A percentile compares a stretch with the other conserved stretches of the same genome.
phyloP scores from a whole-genome alignment of 2,888 invertebrate species.

The Ophonus ardosiacus region DNA sequence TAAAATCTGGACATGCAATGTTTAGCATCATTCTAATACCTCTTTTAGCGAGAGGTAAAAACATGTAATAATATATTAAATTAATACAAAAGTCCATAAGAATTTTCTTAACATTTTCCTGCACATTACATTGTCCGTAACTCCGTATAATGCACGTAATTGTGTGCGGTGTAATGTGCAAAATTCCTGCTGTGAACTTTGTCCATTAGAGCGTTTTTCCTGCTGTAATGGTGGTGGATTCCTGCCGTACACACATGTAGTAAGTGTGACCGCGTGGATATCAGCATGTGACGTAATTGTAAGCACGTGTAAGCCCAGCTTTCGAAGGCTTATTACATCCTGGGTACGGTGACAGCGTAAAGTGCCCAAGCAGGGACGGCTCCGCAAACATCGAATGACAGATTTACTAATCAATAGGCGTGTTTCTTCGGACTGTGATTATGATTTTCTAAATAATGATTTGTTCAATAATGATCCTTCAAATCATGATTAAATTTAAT shows the following conservation, averaged over 20 bases:
- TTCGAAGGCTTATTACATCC: conserved; percentile 58
- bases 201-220: neutral
- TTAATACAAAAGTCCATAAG: neutral
- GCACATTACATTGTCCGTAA: neutral
- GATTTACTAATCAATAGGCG: too few relatives aligned
- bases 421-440: too few relatives aligned
- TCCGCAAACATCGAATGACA: neutral
- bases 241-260: neutral
- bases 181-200: neutral
- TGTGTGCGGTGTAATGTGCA: neutral
- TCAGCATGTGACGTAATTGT: conserved; percentile 53
- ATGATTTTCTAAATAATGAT: too few relatives aligned
- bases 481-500: too few relatives aligned
- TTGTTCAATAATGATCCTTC: too few relatives aligned
- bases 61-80: too few relatives aligned
- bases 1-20: too few relatives aligned
- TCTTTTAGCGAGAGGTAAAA: too few relatives aligned
- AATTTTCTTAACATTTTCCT: neutral
- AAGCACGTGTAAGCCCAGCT: conserved; percentile 56
- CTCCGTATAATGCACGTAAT: neutral
- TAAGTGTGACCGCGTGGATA: conserved; percentile 8
- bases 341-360: conserved; percentile 27
- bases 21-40: too few relatives aligned
- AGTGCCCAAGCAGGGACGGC: conserved; percentile 7
- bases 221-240: neutral